Base-by-base conservation (phyloP, 2,797 vertebrate genomes). In the Lagocephalus sceleratus region DNA sequence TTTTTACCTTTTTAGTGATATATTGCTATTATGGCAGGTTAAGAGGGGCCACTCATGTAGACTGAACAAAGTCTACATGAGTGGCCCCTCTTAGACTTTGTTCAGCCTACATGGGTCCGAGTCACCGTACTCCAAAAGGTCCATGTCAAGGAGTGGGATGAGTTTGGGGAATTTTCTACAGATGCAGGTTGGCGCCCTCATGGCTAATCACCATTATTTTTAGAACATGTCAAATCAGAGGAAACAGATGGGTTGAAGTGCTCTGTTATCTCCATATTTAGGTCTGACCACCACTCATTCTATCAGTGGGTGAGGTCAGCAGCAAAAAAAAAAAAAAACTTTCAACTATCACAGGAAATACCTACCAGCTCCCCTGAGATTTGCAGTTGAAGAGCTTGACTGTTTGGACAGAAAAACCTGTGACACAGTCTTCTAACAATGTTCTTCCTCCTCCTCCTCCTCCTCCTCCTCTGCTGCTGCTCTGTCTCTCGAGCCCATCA, bases 321-420 rank as follows among this genome's bases (percentile, higher is more conserved):
- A 12, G 20, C 35, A 48, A 71, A 47, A 74, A 74, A 71, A 58
- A 40, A 65, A 47, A 5, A 20, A 55, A 14, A 39, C 53, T 70
- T 43, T 22, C 3, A 16, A 54, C 56, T 74, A 74, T 84, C 76
- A 65, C 71, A 68, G 78, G 75, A 82, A 84, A 75, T 75, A 60
- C 73, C 69, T 42, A 7, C 35, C 52, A 46, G 40, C 53, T 79
- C 76, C 64, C 57, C 38, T 2, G 71, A 67, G 75, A 66, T 29
- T 44, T 22, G 20, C 20, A 8, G 60, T 75, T 38, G 51, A 5
- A 32, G 20, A 53, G 51, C 29, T 11, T 16, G 45, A 38, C 64
- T 54, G 54, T 49, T 51, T 51, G 32, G 51, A 73, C 46, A 46
- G 57, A 63, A 51, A 57, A 42, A 64, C 12, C 15, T 35, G 55